phyloP scores from a whole-genome alignment of 1,140 invertebrate species.

The Helicoverpa zea region DNA sequence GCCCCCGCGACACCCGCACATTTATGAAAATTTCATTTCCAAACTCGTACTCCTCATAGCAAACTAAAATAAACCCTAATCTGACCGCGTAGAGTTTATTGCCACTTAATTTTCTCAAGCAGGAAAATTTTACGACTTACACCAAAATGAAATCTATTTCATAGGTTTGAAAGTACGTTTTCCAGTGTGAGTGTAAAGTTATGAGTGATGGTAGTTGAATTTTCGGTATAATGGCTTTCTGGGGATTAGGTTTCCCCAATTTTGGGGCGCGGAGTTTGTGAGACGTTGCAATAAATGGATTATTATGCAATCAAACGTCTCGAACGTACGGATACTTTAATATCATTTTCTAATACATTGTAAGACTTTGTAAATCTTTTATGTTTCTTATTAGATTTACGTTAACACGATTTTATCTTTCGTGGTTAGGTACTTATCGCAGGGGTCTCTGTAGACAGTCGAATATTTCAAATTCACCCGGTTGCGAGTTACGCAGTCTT shows the following conservation, averaged over 20 bases:
- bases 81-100: conserved; percentile 68
- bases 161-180: conserved; percentile 63
- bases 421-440: no score
- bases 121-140: conserved; percentile 65
- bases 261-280: conserved; percentile 61
- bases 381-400: not conserved
- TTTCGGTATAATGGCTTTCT: conserved; percentile 80
- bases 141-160: conserved; percentile 70
- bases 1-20: conserved; percentile 59
- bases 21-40: conserved; percentile 84
- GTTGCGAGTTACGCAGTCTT: no score
- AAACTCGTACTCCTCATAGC: conserved; percentile 63
- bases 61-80: conserved; percentile 79
- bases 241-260: conserved; percentile 83
- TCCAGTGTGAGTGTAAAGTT: conserved; percentile 50
- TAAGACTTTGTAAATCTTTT: conserved; percentile 1
- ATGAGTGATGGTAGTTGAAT: conserved; percentile 74
- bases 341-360: conserved; percentile 16
- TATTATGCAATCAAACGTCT: conserved; percentile 76
- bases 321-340: conserved; percentile 36
- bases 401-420: not conserved
- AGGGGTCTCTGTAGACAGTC: no score
- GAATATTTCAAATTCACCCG: no score
- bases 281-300: conserved; percentile 76
- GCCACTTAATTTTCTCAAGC: conserved; percentile 67